phyloP scores from a whole-genome alignment of 2,113 vertebrate species.

The Tachuris rubrigastra region DNA sequence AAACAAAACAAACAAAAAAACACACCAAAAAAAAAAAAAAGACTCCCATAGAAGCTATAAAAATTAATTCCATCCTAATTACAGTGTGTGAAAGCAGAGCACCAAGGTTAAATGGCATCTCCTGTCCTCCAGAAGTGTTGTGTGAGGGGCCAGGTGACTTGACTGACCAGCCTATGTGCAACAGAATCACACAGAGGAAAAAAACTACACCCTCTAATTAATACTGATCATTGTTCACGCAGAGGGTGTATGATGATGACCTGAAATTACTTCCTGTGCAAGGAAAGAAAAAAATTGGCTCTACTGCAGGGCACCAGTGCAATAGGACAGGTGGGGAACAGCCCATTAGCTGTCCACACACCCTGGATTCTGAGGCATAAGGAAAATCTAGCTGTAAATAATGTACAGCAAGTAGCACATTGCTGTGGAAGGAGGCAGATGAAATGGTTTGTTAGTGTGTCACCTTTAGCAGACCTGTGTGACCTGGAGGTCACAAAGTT shows the following conservation, averaged over 20 bases:
- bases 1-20: background rate
- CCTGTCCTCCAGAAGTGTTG: background rate
- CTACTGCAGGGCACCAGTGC: background rate
- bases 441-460: background rate
- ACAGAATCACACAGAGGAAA: background rate
- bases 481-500: background rate
- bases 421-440: background rate
- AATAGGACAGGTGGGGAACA: background rate
- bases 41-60: background rate
- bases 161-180: background rate
- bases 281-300: background rate
- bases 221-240: background rate
- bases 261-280: background rate
- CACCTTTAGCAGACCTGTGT: background rate
- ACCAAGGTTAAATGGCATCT: background rate
- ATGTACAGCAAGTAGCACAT: background rate
- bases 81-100: background rate
- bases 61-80: background rate
- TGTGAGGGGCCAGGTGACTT: background rate
- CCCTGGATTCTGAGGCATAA: background rate
- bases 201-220: accelerated
- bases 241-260: background rate
- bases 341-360: too few species aligned
- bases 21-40: too few species aligned
- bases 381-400: background rate